Conservation (phyloP, 2,888 invertebrate genomes). For the Scrobipalpa atriplicella region DNA sequence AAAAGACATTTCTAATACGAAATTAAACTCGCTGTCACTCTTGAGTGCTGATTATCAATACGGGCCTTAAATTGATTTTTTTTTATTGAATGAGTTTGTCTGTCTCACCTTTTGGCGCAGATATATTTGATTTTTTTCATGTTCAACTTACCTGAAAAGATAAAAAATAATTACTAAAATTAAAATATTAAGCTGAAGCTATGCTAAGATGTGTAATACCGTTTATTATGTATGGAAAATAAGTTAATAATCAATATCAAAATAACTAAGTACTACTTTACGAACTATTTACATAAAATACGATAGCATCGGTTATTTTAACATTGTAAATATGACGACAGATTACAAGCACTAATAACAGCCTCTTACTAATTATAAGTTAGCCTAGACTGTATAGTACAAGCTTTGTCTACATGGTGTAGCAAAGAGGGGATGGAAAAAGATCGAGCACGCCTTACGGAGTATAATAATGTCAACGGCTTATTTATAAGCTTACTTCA, state of each 20-base stretch:
- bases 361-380: constrained; percentile 23
- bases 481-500: too few relatives aligned
- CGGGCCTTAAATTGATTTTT: too few relatives aligned
- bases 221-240: background rate
- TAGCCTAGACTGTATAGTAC: background rate
- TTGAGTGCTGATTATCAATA: too few relatives aligned
- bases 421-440: background rate
- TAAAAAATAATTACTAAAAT: background rate
- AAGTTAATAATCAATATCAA: constrained; percentile 3
- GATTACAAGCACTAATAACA: constrained; percentile 14
- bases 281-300: constrained; percentile 1
- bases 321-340: constrained; percentile 19
- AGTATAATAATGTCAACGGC: too few relatives aligned
- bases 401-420: background rate
- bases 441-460: too few relatives aligned
- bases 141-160: constrained; percentile 8
- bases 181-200: background rate
- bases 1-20: too few relatives aligned
- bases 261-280: background rate
- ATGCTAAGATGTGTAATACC: background rate
- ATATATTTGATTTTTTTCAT: background rate
- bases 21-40: too few relatives aligned
- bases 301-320: constrained; percentile 9
- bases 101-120: background rate
- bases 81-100: background rate